These are phyloP conservation scores for Lindbergichthys nudifrons DNA, from an alignment of 2,797 vertebrate species.

Conservation along the genomic window DNA sequence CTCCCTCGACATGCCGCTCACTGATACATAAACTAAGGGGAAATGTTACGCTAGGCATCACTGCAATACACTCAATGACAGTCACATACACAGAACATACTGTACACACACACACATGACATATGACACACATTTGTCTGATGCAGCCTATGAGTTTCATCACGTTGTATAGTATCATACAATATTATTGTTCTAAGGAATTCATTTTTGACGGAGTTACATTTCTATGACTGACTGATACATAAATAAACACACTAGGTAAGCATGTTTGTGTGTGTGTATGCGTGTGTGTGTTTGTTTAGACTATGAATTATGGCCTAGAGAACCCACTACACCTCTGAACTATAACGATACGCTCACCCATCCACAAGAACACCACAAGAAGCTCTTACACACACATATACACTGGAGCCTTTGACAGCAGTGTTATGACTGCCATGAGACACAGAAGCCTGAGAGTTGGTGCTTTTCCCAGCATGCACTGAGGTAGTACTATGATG, in stretches of 20 bases:
- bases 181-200: conserved; percentile 33
- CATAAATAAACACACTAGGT: not conserved
- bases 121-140: conserved; percentile 15
- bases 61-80: conserved; percentile 26
- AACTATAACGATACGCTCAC: conserved; percentile 22
- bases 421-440: conserved; percentile 37
- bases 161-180: conserved; percentile 31
- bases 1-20: conserved; percentile 53
- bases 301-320: conserved; percentile 17
- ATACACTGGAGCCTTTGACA: conserved; percentile 24
- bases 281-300: not conserved
- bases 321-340: conserved; percentile 19
- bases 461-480: conserved; percentile 39
- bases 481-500: conserved; percentile 25
- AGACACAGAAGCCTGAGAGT: conserved; percentile 34
- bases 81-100: conserved; percentile 16
- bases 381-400: conserved; percentile 5
- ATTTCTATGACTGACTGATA: conserved; percentile 21
- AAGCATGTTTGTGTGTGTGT: not conserved
- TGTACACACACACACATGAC: not conserved
- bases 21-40: conserved; percentile 47
- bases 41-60: conserved; percentile 47
- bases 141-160: conserved; percentile 26
- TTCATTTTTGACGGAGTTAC: conserved; percentile 22
- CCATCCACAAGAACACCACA: conserved; percentile 25